Conservation (phyloP, 1,140 invertebrate species). For the Monochamus saltuarius region DNA sequence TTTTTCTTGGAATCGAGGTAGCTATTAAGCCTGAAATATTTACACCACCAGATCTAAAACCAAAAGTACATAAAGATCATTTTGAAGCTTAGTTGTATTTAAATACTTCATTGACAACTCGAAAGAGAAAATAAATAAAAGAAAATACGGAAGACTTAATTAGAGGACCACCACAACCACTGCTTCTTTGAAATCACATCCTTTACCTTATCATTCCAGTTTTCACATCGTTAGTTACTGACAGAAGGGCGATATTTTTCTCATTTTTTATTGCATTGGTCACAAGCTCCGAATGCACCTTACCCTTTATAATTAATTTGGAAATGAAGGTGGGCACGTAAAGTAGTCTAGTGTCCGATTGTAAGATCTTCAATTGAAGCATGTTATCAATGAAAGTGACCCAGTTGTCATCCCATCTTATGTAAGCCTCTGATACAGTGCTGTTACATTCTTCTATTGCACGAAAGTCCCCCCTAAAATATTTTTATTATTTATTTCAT, state of each 20-base stretch:
- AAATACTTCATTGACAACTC: too few relatives aligned
- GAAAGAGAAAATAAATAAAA: too few relatives aligned
- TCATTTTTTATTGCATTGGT: slow-evolving; percentile 2
- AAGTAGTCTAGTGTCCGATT: slow-evolving; percentile 69
- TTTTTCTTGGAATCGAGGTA: slow-evolving; percentile 70
- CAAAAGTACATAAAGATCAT: slow-evolving; percentile 51
- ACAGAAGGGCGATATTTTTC: slow-evolving; percentile 7
- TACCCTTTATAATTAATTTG: slow-evolving; percentile 75
- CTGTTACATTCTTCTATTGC: slow-evolving; percentile 48
- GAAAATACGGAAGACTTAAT: too few relatives aligned
- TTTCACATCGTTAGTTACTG: slow-evolving; percentile 14
- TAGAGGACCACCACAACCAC: too few relatives aligned
- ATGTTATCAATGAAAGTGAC: slow-evolving; percentile 91
- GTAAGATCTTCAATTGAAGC: slow-evolving; percentile 82
- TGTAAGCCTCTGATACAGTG: slow-evolving; percentile 55
- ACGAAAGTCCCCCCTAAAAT: slow-evolving; percentile 66
- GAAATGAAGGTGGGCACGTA: slow-evolving; percentile 84
- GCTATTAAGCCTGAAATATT: slow-evolving; percentile 81
- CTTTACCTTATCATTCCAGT: slow-evolving; percentile 22
- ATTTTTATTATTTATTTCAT: too few relatives aligned
- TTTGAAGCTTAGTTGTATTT: too few relatives aligned
- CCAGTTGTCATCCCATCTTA: slow-evolving; percentile 81
- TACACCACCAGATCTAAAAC: slow-evolving; percentile 70
- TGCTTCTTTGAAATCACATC: too few relatives aligned
- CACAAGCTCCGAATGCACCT: slow-evolving; percentile 60